Conservation (phyloP, 1,140 invertebrate genomes). For the Amphibalanus amphitrite region DNA sequence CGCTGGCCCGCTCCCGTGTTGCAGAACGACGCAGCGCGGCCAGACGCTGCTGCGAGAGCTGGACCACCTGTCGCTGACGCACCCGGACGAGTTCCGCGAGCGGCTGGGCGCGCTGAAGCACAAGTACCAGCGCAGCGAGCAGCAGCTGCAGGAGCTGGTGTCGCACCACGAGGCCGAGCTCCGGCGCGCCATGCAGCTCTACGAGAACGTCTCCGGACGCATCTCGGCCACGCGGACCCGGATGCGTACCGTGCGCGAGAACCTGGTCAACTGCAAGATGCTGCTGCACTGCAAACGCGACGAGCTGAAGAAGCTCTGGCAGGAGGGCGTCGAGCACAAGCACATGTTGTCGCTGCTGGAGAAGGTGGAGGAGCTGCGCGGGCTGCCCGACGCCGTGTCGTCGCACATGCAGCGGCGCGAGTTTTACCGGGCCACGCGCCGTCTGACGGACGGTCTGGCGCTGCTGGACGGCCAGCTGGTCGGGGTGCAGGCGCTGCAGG, state of each 20-base stretch:
- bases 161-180: background rate
- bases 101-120: background rate
- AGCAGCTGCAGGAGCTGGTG: background rate
- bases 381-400: constrained; percentile 76
- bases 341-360: constrained; percentile 64
- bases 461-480: constrained; percentile 68
- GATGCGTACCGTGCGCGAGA: constrained; percentile 67
- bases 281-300: constrained; percentile 77
- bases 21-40: background rate
- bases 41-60: background rate
- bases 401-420: constrained; percentile 71
- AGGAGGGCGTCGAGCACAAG: constrained; percentile 82
- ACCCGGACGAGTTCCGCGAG: background rate
- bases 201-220: constrained; percentile 42
- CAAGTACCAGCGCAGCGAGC: constrained; percentile 1
- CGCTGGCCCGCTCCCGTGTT: too few species aligned
- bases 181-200: background rate
- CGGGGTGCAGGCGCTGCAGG: constrained; percentile 40
- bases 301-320: constrained; percentile 80
- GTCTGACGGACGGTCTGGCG: constrained; percentile 81
- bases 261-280: constrained; percentile 73
- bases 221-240: constrained; percentile 62
- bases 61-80: background rate
- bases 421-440: constrained; percentile 80
- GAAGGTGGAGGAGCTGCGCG: constrained; percentile 38